Base-by-base conservation (phyloP, 1,140 invertebrate species). In the Drosophila insularis region DNA sequence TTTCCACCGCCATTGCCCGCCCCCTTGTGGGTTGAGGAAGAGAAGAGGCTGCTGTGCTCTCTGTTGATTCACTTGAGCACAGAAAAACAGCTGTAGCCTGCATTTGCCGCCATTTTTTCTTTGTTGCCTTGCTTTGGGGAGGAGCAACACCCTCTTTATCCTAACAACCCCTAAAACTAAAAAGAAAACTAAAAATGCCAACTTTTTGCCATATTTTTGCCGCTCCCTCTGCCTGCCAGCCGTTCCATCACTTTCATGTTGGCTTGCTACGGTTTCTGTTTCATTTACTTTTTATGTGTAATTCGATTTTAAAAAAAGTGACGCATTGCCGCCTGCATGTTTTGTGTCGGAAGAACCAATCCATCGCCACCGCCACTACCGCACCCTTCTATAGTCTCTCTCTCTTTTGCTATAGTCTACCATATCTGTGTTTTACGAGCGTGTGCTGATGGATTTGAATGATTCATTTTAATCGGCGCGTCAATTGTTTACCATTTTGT, bases 251-350 rank as follows among this genome's bases (percentile, higher is more conserved):
- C 40, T 37, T 56, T 66, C 39, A 67, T 64, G 27, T 27, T 27
- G 65, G 56, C 81, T 73, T 79, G 71, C 46, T 71, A 87, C 79
- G 82, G 82, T 87, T 86, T 86, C 84, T 76, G 84, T 87, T 89
- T 87, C 84, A 87, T 87, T 86, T 71, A 65, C 68, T 71, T 60
- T 71, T 10, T 17, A 59, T 80, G 71, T 68, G 82, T 89, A 87
- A 87, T 87, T 87, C 82, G 82, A 87, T 89, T 87, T 87, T 80
- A 54, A 68, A 77, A 77, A 27, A 80, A 87, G 78, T 87, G 82
- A 87, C 82, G 82, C 82, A 87, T 87, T 77, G 68, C 84, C 70
- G 46, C 23, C 59, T 50, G 43, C 43, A 46, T 50, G 43, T 19
- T 50, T 2, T 46, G 27, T 50, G 43, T 21, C 17, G 43, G 43